Evolutionary conservation across 2,113 vertebrate species (phyloP), one percentile per base, ranked within the genome.

Genomic region (Uria lomvia): DNA sequence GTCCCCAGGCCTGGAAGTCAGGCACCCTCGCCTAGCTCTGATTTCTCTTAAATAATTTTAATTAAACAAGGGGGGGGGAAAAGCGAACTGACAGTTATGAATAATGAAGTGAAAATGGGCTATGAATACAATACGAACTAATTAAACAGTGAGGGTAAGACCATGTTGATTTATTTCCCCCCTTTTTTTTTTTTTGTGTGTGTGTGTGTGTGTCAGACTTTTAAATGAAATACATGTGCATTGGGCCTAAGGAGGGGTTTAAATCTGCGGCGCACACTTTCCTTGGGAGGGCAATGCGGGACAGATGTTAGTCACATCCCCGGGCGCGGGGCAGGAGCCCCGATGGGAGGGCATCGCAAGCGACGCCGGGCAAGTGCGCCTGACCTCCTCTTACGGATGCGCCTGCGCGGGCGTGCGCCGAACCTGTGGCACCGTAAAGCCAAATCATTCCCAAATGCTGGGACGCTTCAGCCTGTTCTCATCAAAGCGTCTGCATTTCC

Each of bases 141-240:
- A 97, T 97, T 97, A 96, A 97, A 91, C 79, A 78, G 70, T 45
- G 68, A 96, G 92, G 72, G 88, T 60, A 96, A 86, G 73, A 87
- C 66, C 43, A 67, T 38, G 60, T 34, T 86, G 88, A 86, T 79
- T 95, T 94, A 62, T 94, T 86, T 60, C 45, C 16, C 13, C 11
- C 21, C n/a, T 53, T 56, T 63, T 56, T 83, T 49, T 9, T 27
- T 11, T 18, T 18, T 4, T 45, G 15, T 43, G 43, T 21, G 34
- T 29, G 29, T 52, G 52, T 55, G 59, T 38, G 59, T 42, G 40
- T 66, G 47, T 86, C 79, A 94, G 88, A 82, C 38, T 94, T 86
- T 80, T 91, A 96, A 95, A 96, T 97, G 83, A 95, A 95, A 94
- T 95, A 85, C 95, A 97, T 89, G 56, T 97, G 96, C 76, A 38